Base-by-base conservation (phyloP, 2,113 vertebrate genomes). In the Pseudolaguvia tuberculata region DNA sequence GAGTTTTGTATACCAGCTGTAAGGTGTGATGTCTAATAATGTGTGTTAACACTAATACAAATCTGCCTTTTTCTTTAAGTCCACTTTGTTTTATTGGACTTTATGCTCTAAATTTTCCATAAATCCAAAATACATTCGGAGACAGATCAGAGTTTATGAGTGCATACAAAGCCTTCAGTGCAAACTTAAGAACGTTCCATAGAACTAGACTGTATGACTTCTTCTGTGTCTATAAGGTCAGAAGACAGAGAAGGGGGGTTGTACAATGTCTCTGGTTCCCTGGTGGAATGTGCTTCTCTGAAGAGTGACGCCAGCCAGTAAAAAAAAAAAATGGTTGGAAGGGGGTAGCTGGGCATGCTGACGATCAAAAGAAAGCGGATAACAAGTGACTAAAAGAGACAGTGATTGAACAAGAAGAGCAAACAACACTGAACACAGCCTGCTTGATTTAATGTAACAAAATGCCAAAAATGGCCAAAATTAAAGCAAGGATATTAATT, bases 241-340 rank as follows among this genome's bases (percentile, higher is more conserved):
- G n/a, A 18, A 50, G 70, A 73, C 72, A 74, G 70, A 66, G 57
- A 11, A 67, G 59, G 61, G n/a, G 48, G 48, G 48, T 58, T 56
- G 78, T 45, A 17, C 39, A 7, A 27, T 68, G 79, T 35, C 67
- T 70, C 42, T 42, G 62, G 77, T 59, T 53, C 53, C 61, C 70
- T 53, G 27, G 27, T 79, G 85, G 88, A 88, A 88, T 86, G 85
- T 0, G 79, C 79, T 85, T 87, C 86, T 66, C 42, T 56, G 48
- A 72, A 67, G 63, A 80, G 61, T 61, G 84, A 84, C 74, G 78
- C 53, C 68, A 70, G 29, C 47, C 51, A 7, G 70, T 53, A 59
- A 35, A 66, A 39, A 51, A 59, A 35, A 66, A 39, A 51, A 23
- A 31, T 14, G 45, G 48, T 48, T 25, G 31, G 65, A 23, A 42